A percentile compares a stretch with the other conserved stretches of the same genome.
Evolutionary conservation across 2,797 vertebrate species (phyloP).

Genomic region (Bufotes viridis): DNA sequence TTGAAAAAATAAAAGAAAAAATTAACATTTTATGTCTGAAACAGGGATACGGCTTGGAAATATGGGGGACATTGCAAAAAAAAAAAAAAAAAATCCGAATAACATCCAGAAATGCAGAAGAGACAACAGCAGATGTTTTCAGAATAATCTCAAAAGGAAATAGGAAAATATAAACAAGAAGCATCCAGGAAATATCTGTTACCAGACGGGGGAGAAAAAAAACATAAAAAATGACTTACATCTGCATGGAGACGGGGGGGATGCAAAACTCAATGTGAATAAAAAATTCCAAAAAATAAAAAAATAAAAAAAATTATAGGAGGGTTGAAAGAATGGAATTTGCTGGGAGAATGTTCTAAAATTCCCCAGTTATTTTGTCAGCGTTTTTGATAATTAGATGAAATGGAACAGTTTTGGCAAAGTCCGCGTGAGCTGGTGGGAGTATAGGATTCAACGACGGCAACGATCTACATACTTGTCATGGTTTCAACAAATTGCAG

Average conservation of each 20-base stretch:
- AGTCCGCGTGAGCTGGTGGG: slow-evolving; percentile 48
- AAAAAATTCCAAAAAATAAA: neutral
- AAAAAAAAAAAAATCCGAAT: neutral
- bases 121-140: slow-evolving; percentile 55
- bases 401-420: slow-evolving; percentile 55
- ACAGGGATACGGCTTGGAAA: neutral
- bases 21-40: neutral
- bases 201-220: slow-evolving; percentile 13
- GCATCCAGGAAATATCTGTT: slow-evolving; percentile 61
- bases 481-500: slow-evolving; percentile 51
- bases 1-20: neutral
- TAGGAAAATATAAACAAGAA: slow-evolving; percentile 59
- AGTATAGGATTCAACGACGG: slow-evolving; percentile 49
- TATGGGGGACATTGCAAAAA: neutral
- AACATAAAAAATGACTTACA: slow-evolving; percentile 54
- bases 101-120: slow-evolving; percentile 31
- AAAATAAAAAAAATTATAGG: slow-evolving; percentile 27
- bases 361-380: slow-evolving; percentile 49
- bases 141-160: slow-evolving; percentile 58
- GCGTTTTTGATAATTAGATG: slow-evolving; percentile 57
- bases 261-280: slow-evolving; percentile 27
- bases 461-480: slow-evolving; percentile 54
- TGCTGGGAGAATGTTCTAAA: slow-evolving; percentile 37
- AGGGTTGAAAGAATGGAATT: slow-evolving; percentile 54
- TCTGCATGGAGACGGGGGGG: slow-evolving; percentile 47